phyloP scores from a whole-genome alignment of 2,888 invertebrate genomes.

The Neoascia interrupta region DNA sequence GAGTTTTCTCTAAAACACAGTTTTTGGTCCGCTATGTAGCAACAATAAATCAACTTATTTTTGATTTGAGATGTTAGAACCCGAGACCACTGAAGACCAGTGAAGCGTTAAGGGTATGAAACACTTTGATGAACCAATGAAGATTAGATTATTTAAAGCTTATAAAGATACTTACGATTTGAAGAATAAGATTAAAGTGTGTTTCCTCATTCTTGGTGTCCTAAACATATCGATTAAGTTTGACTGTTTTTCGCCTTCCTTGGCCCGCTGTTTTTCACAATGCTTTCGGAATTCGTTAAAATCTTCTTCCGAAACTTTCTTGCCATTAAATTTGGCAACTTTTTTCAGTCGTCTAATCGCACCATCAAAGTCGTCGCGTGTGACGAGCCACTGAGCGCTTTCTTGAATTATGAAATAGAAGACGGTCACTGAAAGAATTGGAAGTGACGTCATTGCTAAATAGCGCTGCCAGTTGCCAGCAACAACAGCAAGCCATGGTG shows the following conservation, averaged over 20 bases:
- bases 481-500: conserved; percentile 81
- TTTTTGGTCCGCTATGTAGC: no score
- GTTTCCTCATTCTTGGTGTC: conserved; percentile 81
- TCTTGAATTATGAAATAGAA: conserved; percentile 82
- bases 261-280: conserved; percentile 77
- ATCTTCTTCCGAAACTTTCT: conserved; percentile 78
- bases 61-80: no score
- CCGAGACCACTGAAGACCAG: no score
- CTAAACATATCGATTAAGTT: conserved; percentile 80
- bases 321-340: conserved; percentile 82
- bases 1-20: no score
- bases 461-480: conserved; percentile 81
- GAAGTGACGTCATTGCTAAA: conserved; percentile 81
- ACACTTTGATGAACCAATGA: background rate
- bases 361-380: conserved; percentile 81
- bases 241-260: conserved; percentile 76
- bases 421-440: conserved; percentile 79
- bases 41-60: no score
- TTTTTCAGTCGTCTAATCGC: conserved; percentile 81
- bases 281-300: conserved; percentile 79
- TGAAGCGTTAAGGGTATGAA: no score
- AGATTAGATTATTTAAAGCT: no score
- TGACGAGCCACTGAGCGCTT: conserved; percentile 83
- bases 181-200: conserved; percentile 82
- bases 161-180: conserved; percentile 82